Evolutionary conservation across 2,888 invertebrate species (phyloP).

Genomic region (Hypselothyrea guttata): DNA sequence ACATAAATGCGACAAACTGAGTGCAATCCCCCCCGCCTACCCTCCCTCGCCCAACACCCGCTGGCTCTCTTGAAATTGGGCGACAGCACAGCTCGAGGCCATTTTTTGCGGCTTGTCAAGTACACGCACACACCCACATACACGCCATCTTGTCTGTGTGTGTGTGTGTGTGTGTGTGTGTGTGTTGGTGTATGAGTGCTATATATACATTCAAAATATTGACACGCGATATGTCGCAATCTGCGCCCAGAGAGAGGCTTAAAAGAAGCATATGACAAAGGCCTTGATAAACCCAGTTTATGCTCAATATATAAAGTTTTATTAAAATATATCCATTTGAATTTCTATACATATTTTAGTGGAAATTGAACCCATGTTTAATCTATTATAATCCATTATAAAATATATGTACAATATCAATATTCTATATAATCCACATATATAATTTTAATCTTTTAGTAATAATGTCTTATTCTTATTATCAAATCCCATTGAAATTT

Average conservation of each 20-base stretch:
- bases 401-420: no score
- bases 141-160: no score
- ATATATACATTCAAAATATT: conserved; percentile 15
- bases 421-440: no score
- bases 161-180: no score
- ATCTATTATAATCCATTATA: no score
- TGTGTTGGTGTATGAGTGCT: not conserved
- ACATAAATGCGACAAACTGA: conserved; percentile 47
- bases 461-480: no score
- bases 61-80: conserved; percentile 21
- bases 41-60: no score
- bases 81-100: conserved; percentile 12
- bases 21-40: no score
- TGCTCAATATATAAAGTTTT: not conserved
- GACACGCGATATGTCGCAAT: conserved; percentile 32
- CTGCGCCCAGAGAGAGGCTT: conserved; percentile 3
- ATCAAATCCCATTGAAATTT: no score
- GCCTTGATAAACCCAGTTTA: not conserved
- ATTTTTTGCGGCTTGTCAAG: conserved; percentile 44
- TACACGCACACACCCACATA: conserved; percentile 3
- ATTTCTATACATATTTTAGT: not conserved
- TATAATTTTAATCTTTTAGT: no score
- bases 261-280: not conserved
- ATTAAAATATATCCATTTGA: not conserved
- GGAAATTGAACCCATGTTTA: not conserved